Base-by-base conservation (phyloP, 2,888 invertebrate species). In the Drosophila mulleri region DNA sequence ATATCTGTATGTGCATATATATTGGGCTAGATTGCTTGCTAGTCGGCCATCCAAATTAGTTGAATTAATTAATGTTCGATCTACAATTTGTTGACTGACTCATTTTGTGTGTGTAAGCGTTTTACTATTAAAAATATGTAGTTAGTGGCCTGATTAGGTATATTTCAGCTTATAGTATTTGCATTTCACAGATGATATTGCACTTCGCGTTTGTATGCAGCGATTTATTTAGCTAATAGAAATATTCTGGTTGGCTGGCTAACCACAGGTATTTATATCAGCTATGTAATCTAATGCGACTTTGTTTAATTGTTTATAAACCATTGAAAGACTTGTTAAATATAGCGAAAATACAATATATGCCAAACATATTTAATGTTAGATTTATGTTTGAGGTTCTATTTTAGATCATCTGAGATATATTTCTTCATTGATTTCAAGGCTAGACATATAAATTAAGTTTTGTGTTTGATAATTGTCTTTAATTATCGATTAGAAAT, bases 141-240 rank as follows among this genome's bases (percentile, higher is more conserved):
- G 7, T 26, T n/a, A 26, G 53, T 54, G 41, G 41, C 41, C 29
- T 41, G 54, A 26, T 56, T 29, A 56, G 53, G 12, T 56, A n/a
- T 12, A 37, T 26, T 56, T 16, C 18, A 18, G 42, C 5, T 29
- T 18, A 7, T 50, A 50, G 29, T 50, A 35, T 20, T 29, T 41
- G 18, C 54, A 26, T 41, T 41, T 41, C 54, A 29, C 41, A 41
- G 29, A 56, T 56, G 54, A 41, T 61, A 53, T 32, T 42, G 32
- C 32, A 54, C n/a, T 53, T 20, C 23, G 54, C n/a, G 23, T 9
- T 29, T 29, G 41, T 8, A 50, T 20, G 35, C 32, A 32, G 18
- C 29, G 7, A 45, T 9, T 14, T 37, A 14, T 37, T n/a, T 29
- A 48, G 26, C 47, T 16, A 9, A 1, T 29, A 47, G 8, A 47